Percentiles rank a stretch among this genome's conserved stretches.
These are phyloP conservation scores for Danaus melanippus DNA, from an alignment of 1,140 invertebrate genomes.

Conservation along the genomic window DNA sequence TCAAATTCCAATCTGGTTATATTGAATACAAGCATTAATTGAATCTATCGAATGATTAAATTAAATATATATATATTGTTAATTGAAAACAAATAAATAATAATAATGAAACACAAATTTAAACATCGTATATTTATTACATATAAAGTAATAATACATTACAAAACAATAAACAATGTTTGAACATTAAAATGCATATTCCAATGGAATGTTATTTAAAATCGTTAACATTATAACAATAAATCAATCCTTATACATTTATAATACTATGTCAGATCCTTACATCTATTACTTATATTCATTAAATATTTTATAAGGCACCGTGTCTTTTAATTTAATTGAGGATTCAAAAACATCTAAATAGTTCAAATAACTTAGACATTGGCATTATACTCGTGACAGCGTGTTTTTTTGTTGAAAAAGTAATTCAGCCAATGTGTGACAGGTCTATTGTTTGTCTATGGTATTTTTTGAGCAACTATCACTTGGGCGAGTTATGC, in stretches of 20 bases:
- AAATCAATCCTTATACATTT: conserved; percentile 9
- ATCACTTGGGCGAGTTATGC: conserved; percentile 15
- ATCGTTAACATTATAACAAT: conserved; percentile 1
- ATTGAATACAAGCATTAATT: no score
- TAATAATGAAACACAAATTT: not conserved
- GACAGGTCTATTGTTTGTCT: not conserved
- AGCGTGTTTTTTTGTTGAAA: no score
- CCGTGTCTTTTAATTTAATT: no score
- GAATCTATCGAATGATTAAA: no score
- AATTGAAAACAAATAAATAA: not conserved
- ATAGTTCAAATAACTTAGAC: conserved; percentile 2
- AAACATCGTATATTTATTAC: not conserved
- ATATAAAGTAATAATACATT: not conserved
- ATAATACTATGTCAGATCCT: conserved; percentile 18
- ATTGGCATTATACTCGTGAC: not conserved
- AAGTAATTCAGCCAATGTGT: no score
- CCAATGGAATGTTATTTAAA: conserved; percentile 4
- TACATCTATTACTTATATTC: conserved; percentile 8
- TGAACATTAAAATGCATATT: conserved; percentile 9
- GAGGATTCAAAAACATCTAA: not conserved
- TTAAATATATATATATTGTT: no score
- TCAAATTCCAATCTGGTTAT: no score
- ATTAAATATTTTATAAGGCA: conserved; percentile 2
- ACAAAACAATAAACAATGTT: conserved; percentile 2
- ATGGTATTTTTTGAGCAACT: not conserved